These are phyloP conservation scores for Zophobas atratus DNA, from an alignment of 1,140 invertebrate genomes.

Conservation along the genomic window DNA sequence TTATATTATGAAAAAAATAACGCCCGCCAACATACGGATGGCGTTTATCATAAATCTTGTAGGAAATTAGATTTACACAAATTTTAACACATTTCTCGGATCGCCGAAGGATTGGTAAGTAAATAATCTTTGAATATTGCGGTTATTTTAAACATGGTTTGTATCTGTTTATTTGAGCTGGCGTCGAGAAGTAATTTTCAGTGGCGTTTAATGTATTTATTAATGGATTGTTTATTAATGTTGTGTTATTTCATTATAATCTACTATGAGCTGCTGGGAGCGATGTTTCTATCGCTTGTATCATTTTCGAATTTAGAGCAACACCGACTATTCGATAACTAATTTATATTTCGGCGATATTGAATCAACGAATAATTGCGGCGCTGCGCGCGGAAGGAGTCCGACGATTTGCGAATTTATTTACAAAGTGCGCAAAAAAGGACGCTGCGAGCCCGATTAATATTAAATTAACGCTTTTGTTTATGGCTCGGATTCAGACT, in stretches of 20 bases:
- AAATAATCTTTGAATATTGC: slow-evolving; percentile 62
- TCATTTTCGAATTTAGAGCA: slow-evolving; percentile 44
- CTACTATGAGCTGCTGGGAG: slow-evolving; percentile 47
- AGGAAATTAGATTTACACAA: slow-evolving; percentile 59
- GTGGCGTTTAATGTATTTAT: slow-evolving; percentile 65
- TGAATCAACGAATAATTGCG: slow-evolving; percentile 25
- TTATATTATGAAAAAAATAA: slow-evolving; percentile 53
- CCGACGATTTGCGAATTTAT: not conserved
- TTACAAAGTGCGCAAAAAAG: slow-evolving; percentile 15
- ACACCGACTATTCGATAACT: slow-evolving; percentile 8
- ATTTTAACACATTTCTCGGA: slow-evolving; percentile 58
- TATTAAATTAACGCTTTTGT: slow-evolving; percentile 55
- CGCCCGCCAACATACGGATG: slow-evolving; percentile 51
- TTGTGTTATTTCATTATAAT: slow-evolving; percentile 62
- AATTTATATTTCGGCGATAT: slow-evolving; percentile 10
- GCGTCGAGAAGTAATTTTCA: slow-evolving; percentile 63
- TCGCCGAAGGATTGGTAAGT: slow-evolving; percentile 56
- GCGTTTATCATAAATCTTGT: slow-evolving; percentile 58
- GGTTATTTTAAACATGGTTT: slow-evolving; percentile 59
- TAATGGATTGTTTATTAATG: slow-evolving; percentile 66
- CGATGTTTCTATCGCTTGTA: slow-evolving; percentile 50
- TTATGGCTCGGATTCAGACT: slow-evolving; percentile 52
- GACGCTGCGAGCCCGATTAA: slow-evolving; percentile 51
- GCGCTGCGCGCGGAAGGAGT: not conserved
- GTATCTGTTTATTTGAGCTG: slow-evolving; percentile 65